Evolutionary conservation across 2,888 invertebrate species (phyloP).

Genomic region (Iphiclides podalirius): DNA sequence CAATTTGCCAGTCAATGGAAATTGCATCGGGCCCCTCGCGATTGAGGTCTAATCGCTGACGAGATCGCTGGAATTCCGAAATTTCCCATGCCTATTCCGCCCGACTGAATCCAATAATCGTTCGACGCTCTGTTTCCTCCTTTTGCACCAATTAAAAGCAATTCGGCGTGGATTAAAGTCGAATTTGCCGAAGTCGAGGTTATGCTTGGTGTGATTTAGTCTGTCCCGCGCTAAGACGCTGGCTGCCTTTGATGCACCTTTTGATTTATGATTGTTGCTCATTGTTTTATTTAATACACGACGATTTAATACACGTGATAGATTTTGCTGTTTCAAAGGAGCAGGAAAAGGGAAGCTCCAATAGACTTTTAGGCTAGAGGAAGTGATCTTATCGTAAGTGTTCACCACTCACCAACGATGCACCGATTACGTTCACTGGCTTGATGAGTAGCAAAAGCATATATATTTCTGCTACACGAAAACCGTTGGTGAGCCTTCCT

Average conservation of each 20-base stretch:
- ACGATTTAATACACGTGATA: neutral
- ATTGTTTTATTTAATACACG: conserved; percentile 57
- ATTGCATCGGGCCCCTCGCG: conserved; percentile 68
- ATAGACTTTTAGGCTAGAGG: too few relatives aligned
- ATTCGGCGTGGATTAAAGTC: conserved; percentile 57
- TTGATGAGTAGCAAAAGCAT: too few relatives aligned
- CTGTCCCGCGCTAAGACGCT: conserved; percentile 48
- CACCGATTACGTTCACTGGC: too few relatives aligned
- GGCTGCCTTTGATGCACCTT: conserved; percentile 35
- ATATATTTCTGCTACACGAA: too few relatives aligned
- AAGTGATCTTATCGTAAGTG: too few relatives aligned
- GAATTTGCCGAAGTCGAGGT: conserved; percentile 51
- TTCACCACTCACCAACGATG: too few relatives aligned
- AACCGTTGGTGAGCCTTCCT: too few relatives aligned
- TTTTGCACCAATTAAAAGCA: conserved; percentile 69
- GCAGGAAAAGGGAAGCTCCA: too few relatives aligned
- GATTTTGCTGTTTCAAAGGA: neutral
- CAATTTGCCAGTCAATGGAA: conserved; percentile 77
- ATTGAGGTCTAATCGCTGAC: conserved; percentile 67
- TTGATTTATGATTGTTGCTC: conserved; percentile 53
- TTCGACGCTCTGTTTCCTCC: conserved; percentile 36
- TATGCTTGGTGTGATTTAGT: conserved; percentile 64
- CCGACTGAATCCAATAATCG: conserved; percentile 55
- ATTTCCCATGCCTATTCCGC: conserved; percentile 73
- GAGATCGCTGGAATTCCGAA: conserved; percentile 48